Base-by-base conservation (phyloP, 2,113 vertebrate species). In the Gorsachius goisagi region DNA sequence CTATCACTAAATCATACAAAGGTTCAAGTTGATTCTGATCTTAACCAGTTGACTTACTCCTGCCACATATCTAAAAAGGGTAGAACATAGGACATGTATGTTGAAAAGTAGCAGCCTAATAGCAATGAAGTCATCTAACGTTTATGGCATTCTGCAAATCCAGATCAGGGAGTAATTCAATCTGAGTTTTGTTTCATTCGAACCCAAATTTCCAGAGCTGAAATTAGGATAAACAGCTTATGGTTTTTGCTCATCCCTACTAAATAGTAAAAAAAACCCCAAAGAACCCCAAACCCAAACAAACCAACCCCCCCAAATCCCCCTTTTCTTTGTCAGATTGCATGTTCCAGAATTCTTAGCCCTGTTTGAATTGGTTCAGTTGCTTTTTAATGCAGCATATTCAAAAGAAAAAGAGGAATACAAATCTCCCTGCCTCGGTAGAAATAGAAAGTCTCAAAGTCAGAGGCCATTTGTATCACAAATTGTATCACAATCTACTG, bases 381-480 rank as follows among this genome's bases (percentile, higher is more conserved):
- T 90, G 15, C 3, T 72, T 89, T 81, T 73, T n/a, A 84, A 64
- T 56, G 73, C 33, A 67, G 20, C 14, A 12, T 39, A 69, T 68
- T 66, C 20, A 35, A 77, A 90, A 91, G 20, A 27, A 67, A 89
- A 56, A 63, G 21, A 64, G 6, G 15, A 73, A 72, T 60, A 32
- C 0, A 3, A 15, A 68, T 89, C 37, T 80, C 47, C 28, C 5
- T 66, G 22, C 53, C 74, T 75, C 60, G 28, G 27, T 28, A 55
- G 30, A 89, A 94, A 74, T 12, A 52, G 32, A 71, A 90, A 79
- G 15, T 86, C 67, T 75, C 63, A 15, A 79, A 85, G 33, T 85
- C 78, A 90, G 88, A 83, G 53, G 56, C 32, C 22, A 37, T 77
- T 95, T 56, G 4, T 95, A 45, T 49, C 71, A 66, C n/a, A 86